Percentiles rank a stretch among this genome's conserved stretches.
Evolutionary conservation across 2,888 invertebrate genomes (phyloP).

Genomic region (Zootermopsis nevadensis): DNA sequence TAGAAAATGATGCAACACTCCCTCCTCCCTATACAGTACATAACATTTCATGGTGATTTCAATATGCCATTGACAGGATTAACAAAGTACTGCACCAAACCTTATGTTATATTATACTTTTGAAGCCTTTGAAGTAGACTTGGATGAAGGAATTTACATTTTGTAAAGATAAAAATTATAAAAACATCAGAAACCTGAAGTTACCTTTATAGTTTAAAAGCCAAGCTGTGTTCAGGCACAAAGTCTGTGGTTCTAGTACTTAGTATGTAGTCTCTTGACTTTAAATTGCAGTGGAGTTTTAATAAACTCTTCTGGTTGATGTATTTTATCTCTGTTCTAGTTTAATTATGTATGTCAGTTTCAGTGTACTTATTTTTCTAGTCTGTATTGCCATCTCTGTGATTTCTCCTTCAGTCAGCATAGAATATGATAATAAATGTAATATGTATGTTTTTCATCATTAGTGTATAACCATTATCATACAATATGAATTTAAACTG

Average conservation of each 20-base stretch:
- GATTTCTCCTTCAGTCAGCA: background rate
- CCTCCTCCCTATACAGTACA: too few relatives aligned
- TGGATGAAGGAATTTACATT: background rate
- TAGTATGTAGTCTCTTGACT: background rate
- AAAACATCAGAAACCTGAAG: background rate
- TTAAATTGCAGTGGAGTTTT: background rate
- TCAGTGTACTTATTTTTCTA: conserved; percentile 23
- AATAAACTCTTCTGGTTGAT: background rate
- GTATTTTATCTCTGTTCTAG: background rate
- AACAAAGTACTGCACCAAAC: too few relatives aligned
- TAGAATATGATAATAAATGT: background rate
- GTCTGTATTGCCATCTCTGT: conserved; percentile 13
- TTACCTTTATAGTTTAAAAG: background rate
- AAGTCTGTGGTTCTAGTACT: background rate
- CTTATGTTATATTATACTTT: too few relatives aligned
- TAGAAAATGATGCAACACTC: too few relatives aligned
- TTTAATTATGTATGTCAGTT: background rate
- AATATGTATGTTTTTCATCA: too few relatives aligned
- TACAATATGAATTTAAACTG: too few relatives aligned
- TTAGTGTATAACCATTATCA: too few relatives aligned
- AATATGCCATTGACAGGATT: too few relatives aligned
- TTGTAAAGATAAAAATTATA: background rate
- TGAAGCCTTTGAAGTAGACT: too few relatives aligned
- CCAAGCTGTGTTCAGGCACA: background rate
- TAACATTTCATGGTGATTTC: too few relatives aligned